Conservation (phyloP, 2,113 vertebrate genomes). For the Rhabdomys dilectus region DNA sequence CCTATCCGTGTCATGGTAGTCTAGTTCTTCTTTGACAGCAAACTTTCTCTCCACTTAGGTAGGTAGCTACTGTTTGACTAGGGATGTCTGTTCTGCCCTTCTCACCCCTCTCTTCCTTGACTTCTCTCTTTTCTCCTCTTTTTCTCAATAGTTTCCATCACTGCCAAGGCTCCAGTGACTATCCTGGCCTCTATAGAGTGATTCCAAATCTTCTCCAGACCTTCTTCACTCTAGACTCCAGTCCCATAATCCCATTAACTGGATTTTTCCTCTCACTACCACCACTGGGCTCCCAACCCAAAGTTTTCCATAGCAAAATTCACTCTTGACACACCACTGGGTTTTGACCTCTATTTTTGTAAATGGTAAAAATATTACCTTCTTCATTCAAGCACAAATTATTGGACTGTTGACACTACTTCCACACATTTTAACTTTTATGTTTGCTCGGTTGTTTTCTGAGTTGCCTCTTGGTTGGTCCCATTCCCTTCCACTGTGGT, state of each 20-base stretch:
- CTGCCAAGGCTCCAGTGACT: background rate
- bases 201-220: background rate
- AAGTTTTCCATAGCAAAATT: background rate
- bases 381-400: background rate
- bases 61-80: background rate
- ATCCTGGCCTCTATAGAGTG: background rate
- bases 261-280: background rate
- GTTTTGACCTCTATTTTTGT: constrained; percentile 14
- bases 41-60: background rate
- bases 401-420: background rate
- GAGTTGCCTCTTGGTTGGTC: background rate
- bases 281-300: background rate
- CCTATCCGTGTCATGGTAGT: too few relatives aligned
- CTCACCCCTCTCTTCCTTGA: fast-evolving
- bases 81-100: background rate
- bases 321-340: background rate
- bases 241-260: background rate
- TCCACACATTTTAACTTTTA: background rate
- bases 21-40: background rate
- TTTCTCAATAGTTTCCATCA: background rate
- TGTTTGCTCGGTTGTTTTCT: background rate
- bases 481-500: background rate
- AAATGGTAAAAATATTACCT: background rate
- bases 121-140: too few relatives aligned
- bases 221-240: background rate